A percentile compares a stretch with the other conserved stretches of the same genome.
These are phyloP conservation scores for Lasius fuliginosus DNA, from an alignment of 2,888 invertebrate genomes.

Conservation along the genomic window DNA sequence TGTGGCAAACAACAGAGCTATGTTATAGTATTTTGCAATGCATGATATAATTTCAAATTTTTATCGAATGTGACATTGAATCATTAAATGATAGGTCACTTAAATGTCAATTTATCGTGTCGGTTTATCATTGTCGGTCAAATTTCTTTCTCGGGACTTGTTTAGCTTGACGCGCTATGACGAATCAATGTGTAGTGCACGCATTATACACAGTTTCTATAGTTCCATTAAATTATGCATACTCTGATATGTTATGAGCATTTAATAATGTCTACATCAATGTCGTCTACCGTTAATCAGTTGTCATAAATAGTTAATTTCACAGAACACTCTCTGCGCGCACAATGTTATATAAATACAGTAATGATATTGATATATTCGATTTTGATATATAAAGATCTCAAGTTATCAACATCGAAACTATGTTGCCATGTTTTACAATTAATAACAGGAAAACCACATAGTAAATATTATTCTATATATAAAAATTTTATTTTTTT, in stretches of 20 bases:
- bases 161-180: neutral
- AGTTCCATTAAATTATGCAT: conserved; percentile 21
- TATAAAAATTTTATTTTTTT: neutral
- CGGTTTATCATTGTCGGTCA: neutral
- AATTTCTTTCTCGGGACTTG: conserved; percentile 3
- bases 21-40: neutral
- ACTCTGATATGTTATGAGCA: neutral
- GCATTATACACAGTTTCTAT: neutral
- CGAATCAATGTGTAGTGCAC: neutral
- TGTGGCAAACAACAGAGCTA: neutral
- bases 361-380: neutral
- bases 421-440: neutral
- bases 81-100: neutral
- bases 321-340: neutral
- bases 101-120: conserved; percentile 23
- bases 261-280: conserved; percentile 26
- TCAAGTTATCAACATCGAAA: neutral
- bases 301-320: conserved; percentile 14
- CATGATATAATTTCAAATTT: conserved; percentile 8
- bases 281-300: conserved; percentile 9
- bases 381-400: neutral
- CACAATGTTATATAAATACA: conserved; percentile 14
- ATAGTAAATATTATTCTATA: neutral
- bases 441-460: neutral
- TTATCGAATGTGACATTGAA: neutral